A percentile compares a stretch with the other conserved stretches of the same genome.
Conservation (phyloP, 2,888 invertebrate species). For the Drosophila leonis region DNA sequence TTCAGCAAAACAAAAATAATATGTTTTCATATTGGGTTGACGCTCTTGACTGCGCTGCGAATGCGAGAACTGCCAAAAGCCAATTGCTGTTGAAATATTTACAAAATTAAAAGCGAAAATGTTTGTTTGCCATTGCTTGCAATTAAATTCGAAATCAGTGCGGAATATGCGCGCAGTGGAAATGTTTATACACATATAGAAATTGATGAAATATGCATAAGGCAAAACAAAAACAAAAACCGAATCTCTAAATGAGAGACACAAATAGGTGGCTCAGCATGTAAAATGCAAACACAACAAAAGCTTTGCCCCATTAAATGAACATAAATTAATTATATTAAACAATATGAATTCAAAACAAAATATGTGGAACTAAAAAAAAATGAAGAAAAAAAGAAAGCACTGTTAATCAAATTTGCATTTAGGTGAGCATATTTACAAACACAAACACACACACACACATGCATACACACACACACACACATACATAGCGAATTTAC, state of each 20-base stretch:
- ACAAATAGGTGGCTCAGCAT: constrained; percentile 12
- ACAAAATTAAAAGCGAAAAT: constrained; percentile 24
- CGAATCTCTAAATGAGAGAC: constrained; percentile 8
- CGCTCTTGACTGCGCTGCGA: background rate
- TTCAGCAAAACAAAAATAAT: background rate
- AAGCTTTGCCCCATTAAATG: constrained; percentile 36
- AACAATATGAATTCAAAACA: constrained; percentile 28
- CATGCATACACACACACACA: constrained; percentile 24
- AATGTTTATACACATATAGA: constrained; percentile 26
- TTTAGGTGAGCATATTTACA: constrained; percentile 70
- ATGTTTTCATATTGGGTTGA: constrained; percentile 1
- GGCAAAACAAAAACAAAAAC: background rate
- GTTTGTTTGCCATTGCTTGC: constrained; percentile 33
- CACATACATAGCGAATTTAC: constrained; percentile 74
- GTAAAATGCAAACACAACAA: constrained; percentile 35
- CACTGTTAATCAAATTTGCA: constrained; percentile 82
- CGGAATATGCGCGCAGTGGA: constrained; percentile 33
- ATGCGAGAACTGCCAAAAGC: constrained; percentile 14
- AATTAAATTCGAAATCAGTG: constrained; percentile 48
- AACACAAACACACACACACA: constrained; percentile 31
- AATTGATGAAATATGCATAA: constrained; percentile 38
- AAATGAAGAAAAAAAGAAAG: constrained; percentile 18
- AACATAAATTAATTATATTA: constrained; percentile 54
- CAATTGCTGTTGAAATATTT: constrained; percentile 42
- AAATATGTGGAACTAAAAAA: constrained; percentile 11